Evolutionary conservation across 2,113 vertebrate genomes (phyloP).

Genomic region (Ameiurus melas): DNA sequence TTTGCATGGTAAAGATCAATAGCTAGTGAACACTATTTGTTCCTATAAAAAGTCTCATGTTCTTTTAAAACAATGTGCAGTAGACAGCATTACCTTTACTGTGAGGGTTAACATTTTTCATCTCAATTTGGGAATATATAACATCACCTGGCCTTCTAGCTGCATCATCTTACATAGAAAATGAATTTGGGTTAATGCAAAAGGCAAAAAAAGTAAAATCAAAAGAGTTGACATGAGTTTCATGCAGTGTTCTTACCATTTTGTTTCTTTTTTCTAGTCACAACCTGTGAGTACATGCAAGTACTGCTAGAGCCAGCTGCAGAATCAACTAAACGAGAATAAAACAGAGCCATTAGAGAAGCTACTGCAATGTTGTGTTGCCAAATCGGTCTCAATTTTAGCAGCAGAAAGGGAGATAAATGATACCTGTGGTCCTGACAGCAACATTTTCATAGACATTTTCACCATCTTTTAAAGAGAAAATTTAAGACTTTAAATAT

Average conservation of each 20-base stretch:
- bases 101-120: not conserved
- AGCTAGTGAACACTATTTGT: not conserved
- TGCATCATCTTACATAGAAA: not conserved
- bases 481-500: not conserved
- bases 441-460: not conserved
- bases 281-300: not conserved
- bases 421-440: not conserved
- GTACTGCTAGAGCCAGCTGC: not conserved
- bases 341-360: not conserved
- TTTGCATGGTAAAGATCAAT: not conserved
- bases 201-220: not conserved
- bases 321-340: not conserved
- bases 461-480: not conserved
- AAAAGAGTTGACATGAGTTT: not conserved
- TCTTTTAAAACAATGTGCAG: not conserved
- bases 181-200: not conserved
- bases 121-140: conserved; percentile 19
- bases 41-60: not conserved
- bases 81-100: not conserved
- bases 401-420: not conserved
- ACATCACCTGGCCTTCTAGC: not conserved
- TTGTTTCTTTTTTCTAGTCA: not conserved
- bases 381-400: not conserved
- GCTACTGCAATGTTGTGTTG: not conserved
- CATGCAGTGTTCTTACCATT: not conserved